Base-by-base conservation (phyloP, 2,888 invertebrate genomes). In the Cheilosia urbana region DNA sequence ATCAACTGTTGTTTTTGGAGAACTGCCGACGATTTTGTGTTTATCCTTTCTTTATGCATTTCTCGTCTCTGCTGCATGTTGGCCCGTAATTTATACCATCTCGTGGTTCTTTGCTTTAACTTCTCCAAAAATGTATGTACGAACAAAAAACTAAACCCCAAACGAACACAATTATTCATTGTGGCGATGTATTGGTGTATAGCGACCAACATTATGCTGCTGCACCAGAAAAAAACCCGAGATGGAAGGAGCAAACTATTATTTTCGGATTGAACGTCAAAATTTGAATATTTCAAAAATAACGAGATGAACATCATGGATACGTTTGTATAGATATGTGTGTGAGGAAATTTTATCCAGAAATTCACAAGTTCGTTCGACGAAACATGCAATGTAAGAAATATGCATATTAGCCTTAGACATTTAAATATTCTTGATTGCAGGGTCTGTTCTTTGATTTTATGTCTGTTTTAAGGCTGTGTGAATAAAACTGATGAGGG, bases 151-250 rank as follows among this genome's bases (percentile, higher is more conserved):
- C 19, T 17, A 66, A 62, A 55, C 47, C 69, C 49, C 58, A 60
- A 71, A 82, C 55, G 82, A 82, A 83, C 66, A 83, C 55, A 83
- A 83, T 78, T 77, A 82, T 77, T 82, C 82, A 82, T 77, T 72
- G 77, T 71, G 82, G 66, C 40, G 71, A 66, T 17, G 27, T 42
- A 72, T 60, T 34, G 62, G 27, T 37, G 9, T 30, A 30, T 9
- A 40, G n/a, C 15, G 40, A 40, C 69, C 51, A 57, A 42, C 51
- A 45, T 13, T 49, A 68, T 3, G 49, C 13, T 65, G 51, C 65
- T 42, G 40, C 49, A 30, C 1, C 30, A 34, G 63, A 76, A 76
- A 19, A 65, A 42, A 58, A 57, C 9, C 15, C 17, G 37, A 57
- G 19, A 47, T 24, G 53, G 9, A 57, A n/a, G 53, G 30, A 66